Evolutionary conservation across 2,113 vertebrate genomes (phyloP).

Genomic region (Apaloderma vittatum): DNA sequence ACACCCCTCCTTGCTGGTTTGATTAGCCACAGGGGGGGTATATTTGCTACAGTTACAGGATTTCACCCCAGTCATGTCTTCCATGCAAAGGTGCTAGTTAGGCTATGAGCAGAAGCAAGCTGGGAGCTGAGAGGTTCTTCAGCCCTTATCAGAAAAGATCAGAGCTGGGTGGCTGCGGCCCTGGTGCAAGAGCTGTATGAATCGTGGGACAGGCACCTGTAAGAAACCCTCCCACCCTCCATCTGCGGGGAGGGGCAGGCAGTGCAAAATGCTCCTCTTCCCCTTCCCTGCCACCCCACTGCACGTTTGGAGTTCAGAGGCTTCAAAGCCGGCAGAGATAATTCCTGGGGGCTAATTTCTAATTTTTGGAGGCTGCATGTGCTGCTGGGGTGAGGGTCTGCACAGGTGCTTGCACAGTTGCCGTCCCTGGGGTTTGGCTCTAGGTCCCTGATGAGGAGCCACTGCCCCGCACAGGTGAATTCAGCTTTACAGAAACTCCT

Average conservation of each 20-base stretch:
- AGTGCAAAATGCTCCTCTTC: neutral
- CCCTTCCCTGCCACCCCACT: neutral
- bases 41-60: neutral
- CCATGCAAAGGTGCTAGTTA: conserved; percentile 42
- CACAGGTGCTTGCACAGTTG: neutral
- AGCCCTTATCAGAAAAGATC: neutral
- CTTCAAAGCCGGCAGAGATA: neutral
- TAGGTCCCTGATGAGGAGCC: accelerated
- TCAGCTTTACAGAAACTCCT: neutral
- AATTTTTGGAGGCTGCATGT: neutral
- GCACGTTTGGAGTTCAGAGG: neutral
- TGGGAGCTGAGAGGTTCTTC: conserved; percentile 19
- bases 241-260: neutral
- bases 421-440: neutral
- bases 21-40: conserved; percentile 28
- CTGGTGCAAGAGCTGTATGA: neutral
- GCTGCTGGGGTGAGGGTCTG: neutral
- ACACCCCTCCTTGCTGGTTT: conserved; percentile 17
- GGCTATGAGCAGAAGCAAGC: neutral
- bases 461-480: neutral
- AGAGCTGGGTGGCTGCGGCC: neutral
- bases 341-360: neutral
- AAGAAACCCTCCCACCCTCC: neutral
- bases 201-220: neutral
- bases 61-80: conserved; percentile 57